Evolutionary conservation across 2,888 invertebrate species (phyloP), one percentile per base, ranked within the genome.

Genomic region (Anaspis maculata): DNA sequence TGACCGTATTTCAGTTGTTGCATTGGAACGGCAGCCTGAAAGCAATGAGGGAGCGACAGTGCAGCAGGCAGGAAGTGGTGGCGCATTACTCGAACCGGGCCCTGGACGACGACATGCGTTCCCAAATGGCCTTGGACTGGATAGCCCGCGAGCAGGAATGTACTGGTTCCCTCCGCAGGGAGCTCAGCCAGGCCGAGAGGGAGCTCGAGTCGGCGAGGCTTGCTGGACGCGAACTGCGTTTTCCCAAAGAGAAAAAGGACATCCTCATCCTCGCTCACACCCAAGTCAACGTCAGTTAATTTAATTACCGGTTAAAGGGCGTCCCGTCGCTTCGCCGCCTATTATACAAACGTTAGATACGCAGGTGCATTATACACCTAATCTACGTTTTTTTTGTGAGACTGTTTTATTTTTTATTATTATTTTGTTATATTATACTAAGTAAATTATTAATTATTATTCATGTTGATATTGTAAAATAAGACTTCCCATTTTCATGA

Each of bases 21-120:
- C 94, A 94, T 67, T 94, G 94, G 94, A 94, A 94, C 64, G 94
- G 94, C n/a, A 90, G 89, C 47, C 67, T 94, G 51, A 87, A 91
- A 52, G 92, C 92, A 25, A 92, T 94, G 92, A 74, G 92, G 27
- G 92, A 94, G 65, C 75, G 92, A 25, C 91, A 92, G 64, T 94
- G 94, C 67, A 91, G 91, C 40, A 73, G 92, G 48, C 91, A 92
- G 62, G 92, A 92, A 64, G 83, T 85, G 23, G 87, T 92, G 12
- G 89, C 90, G 27, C 92, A 94, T 66, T 94, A 94, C 65, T 90
- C 90, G 13, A 86, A 91, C 64, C 76, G 92, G 13, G 86, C 89
- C 23, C 72, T 94, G 14, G 92, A 94, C 58, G 94, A 94, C 58
- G 90, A 90, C 59, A 94, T 94, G 92, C 79, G 92, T 42, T 88